A percentile compares a stretch with the other conserved stretches of the same genome.
phyloP scores from a whole-genome alignment of 2,113 vertebrate genomes.

The Perognathus longimembris region DNA sequence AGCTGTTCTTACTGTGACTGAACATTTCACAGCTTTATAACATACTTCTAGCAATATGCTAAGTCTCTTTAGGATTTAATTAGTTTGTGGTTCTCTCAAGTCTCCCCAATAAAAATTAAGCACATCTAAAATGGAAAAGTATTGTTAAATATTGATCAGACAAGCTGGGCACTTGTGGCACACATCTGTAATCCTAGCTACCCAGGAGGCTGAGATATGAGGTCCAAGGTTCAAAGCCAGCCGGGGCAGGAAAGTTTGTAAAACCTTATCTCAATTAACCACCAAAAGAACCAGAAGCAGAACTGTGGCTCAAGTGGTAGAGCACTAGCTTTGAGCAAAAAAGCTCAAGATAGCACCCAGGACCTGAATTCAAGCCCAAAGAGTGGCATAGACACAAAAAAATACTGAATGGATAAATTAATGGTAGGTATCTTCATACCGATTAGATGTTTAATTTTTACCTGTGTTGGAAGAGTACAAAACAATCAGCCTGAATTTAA shows the following conservation, averaged over 20 bases:
- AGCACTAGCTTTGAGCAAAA: no score
- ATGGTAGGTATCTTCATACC: background rate
- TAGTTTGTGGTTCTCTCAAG: background rate
- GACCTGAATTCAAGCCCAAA: no score
- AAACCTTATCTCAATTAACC: no score
- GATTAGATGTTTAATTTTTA: background rate
- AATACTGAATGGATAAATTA: constrained; percentile 28
- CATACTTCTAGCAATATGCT: background rate
- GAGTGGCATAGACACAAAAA: background rate
- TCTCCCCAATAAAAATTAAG: constrained; percentile 25
- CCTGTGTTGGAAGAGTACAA: background rate
- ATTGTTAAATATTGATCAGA: constrained; percentile 30
- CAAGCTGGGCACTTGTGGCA: background rate
- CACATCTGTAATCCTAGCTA: no score
- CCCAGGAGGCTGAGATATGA: no score
- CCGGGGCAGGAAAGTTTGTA: no score
- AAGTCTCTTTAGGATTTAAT: constrained; percentile 3
- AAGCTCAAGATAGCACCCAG: no score
- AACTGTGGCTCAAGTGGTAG: no score
- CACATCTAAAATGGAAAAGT: background rate
- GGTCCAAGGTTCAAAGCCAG: no score
- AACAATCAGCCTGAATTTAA: background rate
- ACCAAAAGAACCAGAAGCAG: no score
- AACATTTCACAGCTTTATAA: constrained; percentile 36
- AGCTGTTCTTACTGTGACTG: constrained; percentile 39